A percentile compares a stretch with the other conserved stretches of the same genome.
Conservation (phyloP, 1,140 invertebrate species). For the Drosophila obscura region DNA sequence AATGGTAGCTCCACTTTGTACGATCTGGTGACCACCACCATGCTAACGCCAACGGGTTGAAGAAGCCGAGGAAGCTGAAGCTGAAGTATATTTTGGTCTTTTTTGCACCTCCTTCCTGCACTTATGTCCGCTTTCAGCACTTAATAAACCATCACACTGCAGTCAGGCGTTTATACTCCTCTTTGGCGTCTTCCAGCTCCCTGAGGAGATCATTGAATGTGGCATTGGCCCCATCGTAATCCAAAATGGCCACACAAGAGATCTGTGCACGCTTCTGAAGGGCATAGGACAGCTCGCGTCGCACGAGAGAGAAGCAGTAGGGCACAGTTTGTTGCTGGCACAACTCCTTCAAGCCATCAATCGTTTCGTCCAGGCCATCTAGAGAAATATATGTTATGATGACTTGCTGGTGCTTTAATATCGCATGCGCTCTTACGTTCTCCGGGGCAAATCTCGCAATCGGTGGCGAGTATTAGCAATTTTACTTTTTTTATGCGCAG, state of each 20-base stretch:
- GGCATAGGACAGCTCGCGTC: constrained; percentile 66
- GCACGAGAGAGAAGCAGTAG: constrained; percentile 66
- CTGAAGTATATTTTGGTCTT: constrained; percentile 5
- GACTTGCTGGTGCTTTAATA: neutral
- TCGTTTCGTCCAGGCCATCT: constrained; percentile 67
- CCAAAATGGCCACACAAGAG: constrained; percentile 72
- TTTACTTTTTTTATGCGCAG: constrained; percentile 86
- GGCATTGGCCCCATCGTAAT: constrained; percentile 73
- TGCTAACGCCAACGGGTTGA: constrained; percentile 53
- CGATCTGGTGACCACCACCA: constrained; percentile 57
- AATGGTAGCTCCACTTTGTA: constrained; percentile 48
- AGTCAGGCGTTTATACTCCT: constrained; percentile 48
- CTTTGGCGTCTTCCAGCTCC: constrained; percentile 51
- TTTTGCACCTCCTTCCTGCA: constrained; percentile 16
- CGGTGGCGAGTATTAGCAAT: constrained; percentile 86
- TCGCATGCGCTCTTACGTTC: constrained; percentile 29
- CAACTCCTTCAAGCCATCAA: constrained; percentile 57
- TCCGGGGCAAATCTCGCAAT: constrained; percentile 76
- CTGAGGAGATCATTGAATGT: constrained; percentile 49
- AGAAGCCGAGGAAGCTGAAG: neutral
- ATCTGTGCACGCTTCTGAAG: constrained; percentile 73
- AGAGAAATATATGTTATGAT: neutral
- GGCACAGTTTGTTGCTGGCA: constrained; percentile 66
- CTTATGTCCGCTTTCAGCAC: constrained; percentile 27
- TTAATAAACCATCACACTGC: constrained; percentile 59